Base-by-base conservation (phyloP, 2,797 vertebrate species). In the Pseudochaenichthys georgianus region DNA sequence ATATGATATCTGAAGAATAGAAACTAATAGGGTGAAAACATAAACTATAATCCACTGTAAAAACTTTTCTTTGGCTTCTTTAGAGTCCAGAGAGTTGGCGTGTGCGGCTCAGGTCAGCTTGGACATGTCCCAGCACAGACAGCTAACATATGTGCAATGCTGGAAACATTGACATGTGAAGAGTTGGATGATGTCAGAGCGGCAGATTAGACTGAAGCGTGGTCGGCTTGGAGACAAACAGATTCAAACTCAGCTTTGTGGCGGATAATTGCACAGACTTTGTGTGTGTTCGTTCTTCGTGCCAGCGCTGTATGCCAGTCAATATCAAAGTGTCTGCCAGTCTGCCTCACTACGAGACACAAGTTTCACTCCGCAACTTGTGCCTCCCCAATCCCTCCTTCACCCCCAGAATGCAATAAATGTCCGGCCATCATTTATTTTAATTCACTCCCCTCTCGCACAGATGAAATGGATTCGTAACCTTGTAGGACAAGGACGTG, bases 401-500 rank as follows among this genome's bases (percentile, higher is more conserved):
- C 92, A 91, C 89, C 92, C 89, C 89, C 85, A 81, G 87, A 93
- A 93, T 90, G 92, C 93, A 94, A 93, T 94, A 94, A 94, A 94
- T 93, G 92, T 94, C 92, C 86, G 67, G 92, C 93, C 90, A 93
- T 94, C 93, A 93, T 94, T 94, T 94, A 95, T 95, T 94, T 94
- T 95, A 95, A 95, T 95, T 94, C 93, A 93, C 92, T 94, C 90
- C 90, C 90, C 91, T 92, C 91, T 89, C 81, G 92, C 90, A 90
- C 90, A 94, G 95, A 94, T 95, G 95, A 95, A 96, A 95, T 95
- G 94, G 93, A 94, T 95, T 93, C 86, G 78, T 95, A 96, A 96
- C 95, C 95, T 96, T 96, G 96, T 91, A 89, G 93, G 95, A 95
- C 94, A 96, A 96, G 95, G 95, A 95, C 95, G 91, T 89, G 0